A percentile compares a stretch with the other conserved stretches of the same genome.
These are phyloP conservation scores for Drosophila meridionalis DNA, from an alignment of 2,888 invertebrate genomes.

Conservation along the genomic window DNA sequence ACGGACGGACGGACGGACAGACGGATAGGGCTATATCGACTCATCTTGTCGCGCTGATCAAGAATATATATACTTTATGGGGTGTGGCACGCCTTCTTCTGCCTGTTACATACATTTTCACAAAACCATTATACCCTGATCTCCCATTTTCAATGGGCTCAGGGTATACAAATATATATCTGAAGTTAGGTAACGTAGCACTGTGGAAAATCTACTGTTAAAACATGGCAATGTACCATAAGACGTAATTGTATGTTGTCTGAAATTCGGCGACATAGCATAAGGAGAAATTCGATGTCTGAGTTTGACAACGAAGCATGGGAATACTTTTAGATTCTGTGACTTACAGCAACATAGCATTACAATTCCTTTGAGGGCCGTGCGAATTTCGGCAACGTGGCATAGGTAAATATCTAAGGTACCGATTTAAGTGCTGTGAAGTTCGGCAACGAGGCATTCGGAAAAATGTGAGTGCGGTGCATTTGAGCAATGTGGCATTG, in stretches of 20 bases:
- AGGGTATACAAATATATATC: neutral
- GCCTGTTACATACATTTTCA: too few relatives aligned
- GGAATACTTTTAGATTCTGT: neutral
- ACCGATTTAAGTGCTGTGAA: neutral
- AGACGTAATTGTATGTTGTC: too few relatives aligned
- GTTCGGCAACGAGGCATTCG: conserved; percentile 12
- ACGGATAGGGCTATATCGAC: too few relatives aligned
- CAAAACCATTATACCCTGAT: too few relatives aligned
- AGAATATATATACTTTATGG: too few relatives aligned
- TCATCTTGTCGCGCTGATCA: too few relatives aligned
- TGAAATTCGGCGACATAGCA: conserved; percentile 12
- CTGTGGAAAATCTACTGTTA: too few relatives aligned
- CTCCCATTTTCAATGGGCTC: too few relatives aligned
- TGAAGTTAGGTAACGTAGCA: conserved; percentile 2
- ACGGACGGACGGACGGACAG: too few relatives aligned
- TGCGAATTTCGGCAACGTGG: neutral
- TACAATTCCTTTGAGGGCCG: neutral
- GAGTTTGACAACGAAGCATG: neutral
- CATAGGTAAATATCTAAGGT: neutral
- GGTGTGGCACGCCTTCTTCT: too few relatives aligned
- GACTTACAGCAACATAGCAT: neutral
- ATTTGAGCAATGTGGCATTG: conserved; percentile 20
- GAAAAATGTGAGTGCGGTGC: conserved; percentile 14
- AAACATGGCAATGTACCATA: neutral
- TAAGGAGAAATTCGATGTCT: too few relatives aligned